These are phyloP conservation scores for Pachycephala philippinensis DNA, from an alignment of 2,113 vertebrate species.

Conservation along the genomic window DNA sequence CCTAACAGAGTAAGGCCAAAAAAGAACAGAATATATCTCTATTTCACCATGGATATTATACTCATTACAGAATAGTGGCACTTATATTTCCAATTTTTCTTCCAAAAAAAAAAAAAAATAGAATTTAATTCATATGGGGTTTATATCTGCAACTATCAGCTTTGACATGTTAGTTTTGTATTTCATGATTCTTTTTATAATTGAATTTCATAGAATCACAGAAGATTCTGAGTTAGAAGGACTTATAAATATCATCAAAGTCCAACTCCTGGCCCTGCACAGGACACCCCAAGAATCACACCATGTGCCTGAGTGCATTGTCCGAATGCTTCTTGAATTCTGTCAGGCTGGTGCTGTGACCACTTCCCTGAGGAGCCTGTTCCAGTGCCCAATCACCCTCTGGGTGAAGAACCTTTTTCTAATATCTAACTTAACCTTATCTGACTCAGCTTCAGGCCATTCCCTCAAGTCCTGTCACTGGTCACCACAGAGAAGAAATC, in stretches of 20 bases:
- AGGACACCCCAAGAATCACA: too few species aligned
- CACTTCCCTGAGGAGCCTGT: not conserved
- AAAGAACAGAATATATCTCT: not conserved
- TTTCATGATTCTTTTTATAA: not conserved
- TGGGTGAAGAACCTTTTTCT: not conserved
- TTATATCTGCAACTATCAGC: not conserved
- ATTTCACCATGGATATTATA: rapidly evolving
- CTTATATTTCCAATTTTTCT: not conserved
- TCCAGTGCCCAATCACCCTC: not conserved
- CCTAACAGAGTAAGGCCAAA: not conserved
- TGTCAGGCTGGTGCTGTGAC: not conserved
- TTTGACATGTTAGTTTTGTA: not conserved
- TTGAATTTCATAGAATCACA: not conserved
- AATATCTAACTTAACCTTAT: too few species aligned
- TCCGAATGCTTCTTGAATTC: not conserved
- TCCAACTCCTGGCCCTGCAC: not conserved
- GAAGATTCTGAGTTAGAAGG: not conserved
- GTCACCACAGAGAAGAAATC: too few species aligned
- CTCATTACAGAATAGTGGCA: not conserved
- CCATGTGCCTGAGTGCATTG: not conserved
- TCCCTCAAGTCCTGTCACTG: not conserved
- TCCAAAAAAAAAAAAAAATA: not conserved
- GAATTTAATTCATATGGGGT: not conserved
- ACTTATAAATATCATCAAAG: rapidly evolving
- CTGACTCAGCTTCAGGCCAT: not conserved